Base-by-base conservation (phyloP, 1,140 invertebrate species). In the Bombus waltoni region DNA sequence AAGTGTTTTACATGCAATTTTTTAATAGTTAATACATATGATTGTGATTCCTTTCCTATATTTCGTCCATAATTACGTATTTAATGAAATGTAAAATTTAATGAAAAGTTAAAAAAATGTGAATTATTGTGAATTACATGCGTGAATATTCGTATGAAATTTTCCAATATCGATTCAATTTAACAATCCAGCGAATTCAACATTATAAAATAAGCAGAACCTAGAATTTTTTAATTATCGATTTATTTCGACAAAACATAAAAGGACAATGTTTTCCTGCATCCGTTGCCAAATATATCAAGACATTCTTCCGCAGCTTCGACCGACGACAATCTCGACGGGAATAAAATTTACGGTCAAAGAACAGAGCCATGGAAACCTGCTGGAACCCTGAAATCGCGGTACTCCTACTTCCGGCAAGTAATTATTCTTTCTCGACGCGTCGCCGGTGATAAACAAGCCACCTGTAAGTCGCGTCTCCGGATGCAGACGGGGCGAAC, bases 361-460 rank as follows among this genome's bases (percentile, higher is more conserved):
- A 53, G 11, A 57, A 35, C 15, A 25, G 40, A 22, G 35, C 22
- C n/a, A 42, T 40, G n/a, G 18, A 35, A 79, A 42, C 28, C 32
- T 1, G 32, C 35, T 35, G 28, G 15, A 28, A 42, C 18, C 8
- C 38, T 42, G 47, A 35, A 42, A 62, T 80, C 83, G 71, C 62
- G 57, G 74, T 28, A 22, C 68, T 35, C 25, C 65, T 15, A 53
- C 83, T 38, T 40, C 53, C 66, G 38, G n/a, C n/a, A 72, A 68
- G 84, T 85, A 85, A 85, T 85, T 85, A 85, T 85, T 85, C 84
- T 85, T 81, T 85, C 84, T 80, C 71, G 70, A 81, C 70, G 84
- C 70, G 84, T 81, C 78, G 70, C 11, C 78, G 47, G 76, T 85
- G 84, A 85, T 66, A 81, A 81, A 85, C 84, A 81, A 74, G 78